Evolutionary conservation across 2,113 vertebrate genomes (phyloP), one percentile per base, ranked within the genome.

Genomic region (Albula glossodonta): DNA sequence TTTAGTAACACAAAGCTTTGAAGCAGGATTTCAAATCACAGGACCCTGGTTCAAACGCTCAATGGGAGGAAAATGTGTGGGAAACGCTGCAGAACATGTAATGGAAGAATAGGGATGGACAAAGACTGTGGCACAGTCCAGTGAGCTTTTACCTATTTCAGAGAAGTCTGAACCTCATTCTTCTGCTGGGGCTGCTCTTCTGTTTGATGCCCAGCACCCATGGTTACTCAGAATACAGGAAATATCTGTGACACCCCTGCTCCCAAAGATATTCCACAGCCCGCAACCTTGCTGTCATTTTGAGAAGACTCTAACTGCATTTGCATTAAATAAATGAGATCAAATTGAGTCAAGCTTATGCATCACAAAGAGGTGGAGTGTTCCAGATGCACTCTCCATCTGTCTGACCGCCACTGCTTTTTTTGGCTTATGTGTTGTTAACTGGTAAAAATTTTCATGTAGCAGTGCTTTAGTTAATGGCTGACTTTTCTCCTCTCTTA

Each of bases 321-420:
- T 94, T 92, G 93, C 92, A 94, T 94, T 91, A 92, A 93, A 92
- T 94, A 93, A 94, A 93, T 93, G 90, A 91, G 91, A 86, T 88
- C 86, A 91, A 91, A 89, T 91, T 89, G 86, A 89, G 78, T 92
- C 90, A 82, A 90, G 90, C 90, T 86, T 88, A 87, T 86, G 89
- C 83, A 74, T 79, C 91, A 92, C 91, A 90, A 94, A 93, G n/a
- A 93, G 93, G 92, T 92, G 93, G 91, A 88, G 89, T 89, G 88
- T 91, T 92, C 86, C 94, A 95, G 93, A 92, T 95, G 93, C 89
- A 92, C 80, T 88, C 91, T 91, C 94, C 93, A 93, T 95, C 93
- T 95, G 93, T 90, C 92, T 90, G 86, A 85, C 85, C 53, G 22
- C 60, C 88, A 85, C 87, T 80, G 19, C 74, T 51, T 66, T 83